phyloP scores from a whole-genome alignment of 2,113 vertebrate genomes.

The Leptosomus discolor region DNA sequence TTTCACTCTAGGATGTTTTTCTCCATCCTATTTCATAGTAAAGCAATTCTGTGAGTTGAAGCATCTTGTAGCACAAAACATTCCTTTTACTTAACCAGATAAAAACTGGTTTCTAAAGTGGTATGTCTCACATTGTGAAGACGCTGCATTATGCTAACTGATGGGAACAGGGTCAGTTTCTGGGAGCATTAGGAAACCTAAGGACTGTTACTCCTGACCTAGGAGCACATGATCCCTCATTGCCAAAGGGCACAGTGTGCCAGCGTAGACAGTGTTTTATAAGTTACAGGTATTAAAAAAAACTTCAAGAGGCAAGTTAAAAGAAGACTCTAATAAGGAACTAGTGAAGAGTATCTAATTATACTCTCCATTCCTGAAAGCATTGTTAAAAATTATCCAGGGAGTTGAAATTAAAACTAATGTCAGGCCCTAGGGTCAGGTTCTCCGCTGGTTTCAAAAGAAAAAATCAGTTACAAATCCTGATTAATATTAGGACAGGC shows the following conservation, averaged over 20 bases:
- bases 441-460: not conserved
- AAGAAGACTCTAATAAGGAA: not conserved
- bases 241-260: not conserved
- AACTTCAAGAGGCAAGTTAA: not conserved
- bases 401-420: not conserved
- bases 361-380: not conserved
- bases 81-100: not conserved
- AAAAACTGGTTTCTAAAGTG: not conserved
- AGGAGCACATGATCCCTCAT: fast-evolving
- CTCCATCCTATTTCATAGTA: not conserved
- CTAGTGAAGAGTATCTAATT: not conserved
- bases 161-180: not conserved
- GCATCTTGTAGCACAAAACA: not conserved
- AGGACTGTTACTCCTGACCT: not conserved
- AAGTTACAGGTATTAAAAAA: not conserved
- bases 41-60: not conserved
- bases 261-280: not conserved
- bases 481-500: not conserved
- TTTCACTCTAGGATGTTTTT: not conserved
- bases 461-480: not conserved
- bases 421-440: not conserved
- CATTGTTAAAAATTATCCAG: not conserved
- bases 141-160: fast-evolving
- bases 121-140: fast-evolving
- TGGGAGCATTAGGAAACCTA: not conserved